Conservation (phyloP, 2,888 invertebrate species). For the Lithophane semibrunnea region DNA sequence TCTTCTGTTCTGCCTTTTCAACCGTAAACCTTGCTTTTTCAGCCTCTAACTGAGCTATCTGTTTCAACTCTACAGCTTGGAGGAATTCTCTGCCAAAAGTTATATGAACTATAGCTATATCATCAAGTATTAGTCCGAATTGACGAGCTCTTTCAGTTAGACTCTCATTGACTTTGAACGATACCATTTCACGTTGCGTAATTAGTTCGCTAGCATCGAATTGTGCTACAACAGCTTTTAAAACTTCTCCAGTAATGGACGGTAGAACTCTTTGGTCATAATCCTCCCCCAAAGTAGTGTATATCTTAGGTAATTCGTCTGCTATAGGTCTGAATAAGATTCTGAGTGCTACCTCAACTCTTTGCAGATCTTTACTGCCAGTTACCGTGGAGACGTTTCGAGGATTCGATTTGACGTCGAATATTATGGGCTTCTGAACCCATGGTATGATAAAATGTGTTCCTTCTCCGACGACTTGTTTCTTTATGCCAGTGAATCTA, state of each 20-base stretch:
- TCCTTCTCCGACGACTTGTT: conserved; percentile 96
- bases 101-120: conserved; percentile 60
- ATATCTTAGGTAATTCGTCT: conserved; percentile 96
- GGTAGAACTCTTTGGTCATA: conserved; percentile 98
- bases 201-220: conserved; percentile 99
- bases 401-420: conserved; percentile 97
- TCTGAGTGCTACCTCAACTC: conserved; percentile 98
- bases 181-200: conserved; percentile 96
- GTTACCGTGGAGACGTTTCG: conserved; percentile 97
- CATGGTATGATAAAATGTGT: conserved; percentile 99
- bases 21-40: conserved; percentile 98
- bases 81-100: conserved; percentile 94
- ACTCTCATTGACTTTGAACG: conserved; percentile 59
- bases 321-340: conserved; percentile 97
- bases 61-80: conserved; percentile 98
- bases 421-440: conserved; percentile 98
- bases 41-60: conserved; percentile 99
- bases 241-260: conserved; percentile 98
- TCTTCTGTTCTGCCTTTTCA: conserved; percentile 98
- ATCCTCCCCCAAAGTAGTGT: conserved; percentile 96
- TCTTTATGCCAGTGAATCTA: conserved; percentile 96
- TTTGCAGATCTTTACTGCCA: conserved; percentile 98
- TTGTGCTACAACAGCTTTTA: conserved; percentile 98
- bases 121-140: conserved; percentile 62
- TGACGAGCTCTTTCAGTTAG: conserved; percentile 61